A percentile compares a stretch with the other conserved stretches of the same genome.
phyloP scores from a whole-genome alignment of 2,888 invertebrate species.

The Alloplasta piceator region DNA sequence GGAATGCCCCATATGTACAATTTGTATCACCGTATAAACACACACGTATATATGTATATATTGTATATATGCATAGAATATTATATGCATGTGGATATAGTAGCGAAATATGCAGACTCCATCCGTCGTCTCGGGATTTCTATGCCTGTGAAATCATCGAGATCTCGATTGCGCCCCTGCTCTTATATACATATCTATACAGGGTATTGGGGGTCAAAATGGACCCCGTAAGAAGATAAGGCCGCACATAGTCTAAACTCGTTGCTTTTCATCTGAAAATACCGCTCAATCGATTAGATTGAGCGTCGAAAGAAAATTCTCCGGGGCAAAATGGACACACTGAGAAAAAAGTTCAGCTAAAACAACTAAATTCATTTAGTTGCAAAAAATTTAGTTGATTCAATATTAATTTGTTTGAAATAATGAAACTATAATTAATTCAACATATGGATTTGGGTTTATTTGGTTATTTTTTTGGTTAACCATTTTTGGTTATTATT shows the following conservation, averaged over 20 bases:
- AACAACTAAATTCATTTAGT: too few species aligned
- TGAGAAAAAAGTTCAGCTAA: too few species aligned
- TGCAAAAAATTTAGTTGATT: too few species aligned
- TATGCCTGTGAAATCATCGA: constrained; percentile 62
- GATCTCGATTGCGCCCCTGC: constrained; percentile 63
- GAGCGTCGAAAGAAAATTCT: too few species aligned
- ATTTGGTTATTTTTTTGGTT: too few species aligned
- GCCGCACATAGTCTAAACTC: not conserved
- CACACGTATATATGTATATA: not conserved
- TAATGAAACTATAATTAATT: too few species aligned
- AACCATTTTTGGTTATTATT: too few species aligned
- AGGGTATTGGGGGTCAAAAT: not conserved
- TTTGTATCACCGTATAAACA: not conserved
- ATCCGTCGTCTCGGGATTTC: constrained; percentile 54
- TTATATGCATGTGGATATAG: constrained; percentile 18
- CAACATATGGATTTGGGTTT: too few species aligned
- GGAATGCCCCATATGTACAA: too few species aligned
- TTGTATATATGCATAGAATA: constrained; percentile 15
- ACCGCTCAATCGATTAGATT: not conserved
- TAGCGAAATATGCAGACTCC: constrained; percentile 39
- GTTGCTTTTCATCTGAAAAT: not conserved
- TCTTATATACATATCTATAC: not conserved
- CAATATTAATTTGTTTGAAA: too few species aligned
- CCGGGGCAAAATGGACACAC: too few species aligned
- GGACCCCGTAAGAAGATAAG: not conserved